Conservation (phyloP, 2,113 vertebrate species). For the Brachypteracias leptosomus region DNA sequence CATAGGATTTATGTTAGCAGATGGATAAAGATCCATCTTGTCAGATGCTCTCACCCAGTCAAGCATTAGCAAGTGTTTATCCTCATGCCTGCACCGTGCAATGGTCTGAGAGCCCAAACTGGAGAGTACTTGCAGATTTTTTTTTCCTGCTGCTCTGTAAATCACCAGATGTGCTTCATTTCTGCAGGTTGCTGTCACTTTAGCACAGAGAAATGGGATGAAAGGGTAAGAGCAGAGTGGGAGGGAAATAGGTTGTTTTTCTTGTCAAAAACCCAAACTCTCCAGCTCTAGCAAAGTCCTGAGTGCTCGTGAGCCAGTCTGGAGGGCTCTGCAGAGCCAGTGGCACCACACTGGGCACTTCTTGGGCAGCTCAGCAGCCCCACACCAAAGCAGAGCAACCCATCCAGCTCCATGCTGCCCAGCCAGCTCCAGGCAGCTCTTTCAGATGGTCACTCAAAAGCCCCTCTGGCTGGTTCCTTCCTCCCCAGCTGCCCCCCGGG, state of each 20-base stretch:
- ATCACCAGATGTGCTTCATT: not conserved
- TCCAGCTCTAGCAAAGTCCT: not conserved
- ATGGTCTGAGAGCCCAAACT: not conserved
- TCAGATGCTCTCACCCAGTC: not conserved
- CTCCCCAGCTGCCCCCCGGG: constrained; percentile 35
- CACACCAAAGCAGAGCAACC: not conserved
- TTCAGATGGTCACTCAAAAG: not conserved
- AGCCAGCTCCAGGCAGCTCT: constrained; percentile 22
- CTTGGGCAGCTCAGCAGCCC: not conserved
- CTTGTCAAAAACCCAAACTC: not conserved
- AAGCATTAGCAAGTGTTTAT: not conserved
- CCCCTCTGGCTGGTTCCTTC: constrained; percentile 10
- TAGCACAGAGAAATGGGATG: not conserved
- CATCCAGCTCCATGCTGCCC: not conserved
- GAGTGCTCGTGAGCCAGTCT: not conserved
- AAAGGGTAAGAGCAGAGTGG: not conserved
- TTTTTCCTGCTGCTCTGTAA: not conserved
- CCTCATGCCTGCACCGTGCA: accelerated
- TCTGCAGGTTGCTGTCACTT: not conserved
- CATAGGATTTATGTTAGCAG: not conserved
- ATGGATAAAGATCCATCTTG: not conserved
- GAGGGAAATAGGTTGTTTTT: not conserved
- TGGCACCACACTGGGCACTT: too few relatives aligned
- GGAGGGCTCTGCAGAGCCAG: not conserved
- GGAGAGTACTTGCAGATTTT: not conserved